Evolutionary conservation across 2,113 vertebrate genomes (phyloP).

Genomic region (Thamnophis sirtalis): DNA sequence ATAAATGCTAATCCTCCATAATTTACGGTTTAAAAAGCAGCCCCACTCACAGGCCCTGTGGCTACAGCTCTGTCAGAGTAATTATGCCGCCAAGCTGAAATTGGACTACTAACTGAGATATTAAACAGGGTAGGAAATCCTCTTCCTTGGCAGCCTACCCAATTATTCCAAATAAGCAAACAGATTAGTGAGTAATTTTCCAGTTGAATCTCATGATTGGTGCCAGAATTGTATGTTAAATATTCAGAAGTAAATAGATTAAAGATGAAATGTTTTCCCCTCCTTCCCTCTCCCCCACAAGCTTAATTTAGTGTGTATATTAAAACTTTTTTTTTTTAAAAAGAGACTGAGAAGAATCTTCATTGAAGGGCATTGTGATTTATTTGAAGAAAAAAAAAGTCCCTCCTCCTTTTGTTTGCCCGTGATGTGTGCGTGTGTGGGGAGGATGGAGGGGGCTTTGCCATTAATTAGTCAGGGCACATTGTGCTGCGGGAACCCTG

Average conservation of each 20-base stretch:
- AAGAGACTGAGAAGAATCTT: conserved; percentile 42
- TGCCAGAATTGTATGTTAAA: conserved; percentile 91
- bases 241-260: conserved; percentile 97
- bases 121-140: conserved; percentile 97
- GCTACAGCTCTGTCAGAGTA: conserved; percentile 99
- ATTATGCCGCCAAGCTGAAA: conserved; percentile 99
- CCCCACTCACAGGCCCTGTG: conserved; percentile 97
- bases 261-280: conserved; percentile 82
- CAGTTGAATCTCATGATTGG: conserved; percentile 94
- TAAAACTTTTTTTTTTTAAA: conserved; percentile 72
- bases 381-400: conserved; percentile 54
- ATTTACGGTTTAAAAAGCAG: conserved; percentile 99
- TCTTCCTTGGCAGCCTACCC: conserved; percentile 94
- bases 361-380: conserved; percentile 64
- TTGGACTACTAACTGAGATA: conserved; percentile 98
- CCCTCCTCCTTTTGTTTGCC: conserved; percentile 54
- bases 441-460: conserved; percentile 39
- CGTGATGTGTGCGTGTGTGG: background rate
- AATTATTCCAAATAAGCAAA: conserved; percentile 99
- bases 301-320: conserved; percentile 83
- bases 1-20: conserved; percentile 99
- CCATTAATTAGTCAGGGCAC: conserved; percentile 53
- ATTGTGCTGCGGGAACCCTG: conserved; percentile 43
- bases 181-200: conserved; percentile 99
- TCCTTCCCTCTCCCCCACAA: conserved; percentile 68